Base-by-base conservation (phyloP, 2,888 invertebrate genomes). In the Thecocarcelia acutangulata region DNA sequence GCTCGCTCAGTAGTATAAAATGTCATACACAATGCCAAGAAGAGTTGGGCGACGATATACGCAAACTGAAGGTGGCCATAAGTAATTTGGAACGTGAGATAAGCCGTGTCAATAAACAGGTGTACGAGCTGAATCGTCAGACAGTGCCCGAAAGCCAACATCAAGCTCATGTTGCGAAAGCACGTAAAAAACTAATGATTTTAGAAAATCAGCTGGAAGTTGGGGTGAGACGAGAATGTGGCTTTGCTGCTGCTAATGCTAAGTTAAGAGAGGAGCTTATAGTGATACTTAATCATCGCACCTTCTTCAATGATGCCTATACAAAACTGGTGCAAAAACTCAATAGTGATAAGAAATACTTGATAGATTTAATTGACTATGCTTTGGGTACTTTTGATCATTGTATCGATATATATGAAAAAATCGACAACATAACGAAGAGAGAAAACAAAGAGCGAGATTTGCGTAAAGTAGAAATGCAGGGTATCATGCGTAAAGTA, bases 141-240 rank as follows among this genome's bases (percentile, higher is more conserved):
- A 90, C 90, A 0, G 87, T 90, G 17, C 89, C 91, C 0, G 90
- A 90, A 40, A 84, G 85, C n/a, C 88, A 89, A 83, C 88, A 91
- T 63, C 87, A 87, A 75, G 86, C 85, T 0, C 86, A 89, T 66
- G 88, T 90, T 24, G 81, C 82, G 0, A 86, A 82, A 12, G 87
- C 87, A 4, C 86, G 87, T 2, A 89, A 88, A 77, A 86, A 86
- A 72, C 83, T 89, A 81, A 80, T 84, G 15, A 89, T 89, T 2
- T 78, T 89, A 58, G 90, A 91, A 83, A 90, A 90, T 73, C 88
- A 89, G 1, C 76, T 90, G 21, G 89, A 91, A 63, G 88, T 89
- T 19, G 87, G 88, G 0, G 85, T 89, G 9, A 87, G 88, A 3
- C 86, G 88, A 15, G 91, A 91, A 80, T 89, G 90, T 33, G 86